A percentile compares a stretch with the other conserved stretches of the same genome.
These are phyloP conservation scores for Emydura subglobosa DNA, from an alignment of 2,113 vertebrate species.

Conservation along the genomic window DNA sequence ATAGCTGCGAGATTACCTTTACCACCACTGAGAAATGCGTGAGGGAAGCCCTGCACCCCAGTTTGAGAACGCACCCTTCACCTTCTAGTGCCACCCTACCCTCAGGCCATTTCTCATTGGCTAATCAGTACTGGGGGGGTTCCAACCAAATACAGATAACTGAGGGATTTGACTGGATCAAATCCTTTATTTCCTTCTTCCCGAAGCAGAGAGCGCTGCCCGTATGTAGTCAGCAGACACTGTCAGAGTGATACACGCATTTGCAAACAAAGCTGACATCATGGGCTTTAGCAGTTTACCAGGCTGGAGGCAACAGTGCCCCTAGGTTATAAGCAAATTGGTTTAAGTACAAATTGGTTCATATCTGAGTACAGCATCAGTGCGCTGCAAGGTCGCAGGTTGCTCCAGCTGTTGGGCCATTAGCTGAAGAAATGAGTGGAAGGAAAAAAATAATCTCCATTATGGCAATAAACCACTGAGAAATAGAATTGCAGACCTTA, in stretches of 20 bases:
- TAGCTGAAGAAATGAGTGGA: neutral
- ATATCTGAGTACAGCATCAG: constrained; percentile 20
- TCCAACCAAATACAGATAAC: constrained; percentile 8
- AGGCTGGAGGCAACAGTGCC: constrained; percentile 35
- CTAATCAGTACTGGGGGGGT: constrained; percentile 42
- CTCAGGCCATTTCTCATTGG: constrained; percentile 33
- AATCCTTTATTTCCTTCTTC: constrained; percentile 5
- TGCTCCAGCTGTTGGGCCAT: constrained; percentile 44
- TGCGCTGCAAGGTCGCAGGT: neutral
- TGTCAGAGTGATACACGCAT: constrained; percentile 1
- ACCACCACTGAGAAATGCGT: neutral
- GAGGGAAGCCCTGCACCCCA: neutral
- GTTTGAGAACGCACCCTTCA: accelerated
- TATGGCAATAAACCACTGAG: neutral
- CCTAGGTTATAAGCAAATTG: constrained; percentile 59
- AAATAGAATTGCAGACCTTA: neutral
- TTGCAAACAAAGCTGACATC: constrained; percentile 52
- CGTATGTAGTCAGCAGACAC: neutral
- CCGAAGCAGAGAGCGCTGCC: neutral
- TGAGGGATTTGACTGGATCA: constrained; percentile 1
- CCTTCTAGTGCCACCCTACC: neutral
- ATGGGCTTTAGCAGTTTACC: constrained; percentile 58
- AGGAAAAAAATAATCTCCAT: neutral
- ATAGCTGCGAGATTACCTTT: neutral
- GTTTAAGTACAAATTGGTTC: constrained; percentile 59